Conservation (phyloP, 1,140 invertebrate species). For the Helicoverpa armigera region DNA sequence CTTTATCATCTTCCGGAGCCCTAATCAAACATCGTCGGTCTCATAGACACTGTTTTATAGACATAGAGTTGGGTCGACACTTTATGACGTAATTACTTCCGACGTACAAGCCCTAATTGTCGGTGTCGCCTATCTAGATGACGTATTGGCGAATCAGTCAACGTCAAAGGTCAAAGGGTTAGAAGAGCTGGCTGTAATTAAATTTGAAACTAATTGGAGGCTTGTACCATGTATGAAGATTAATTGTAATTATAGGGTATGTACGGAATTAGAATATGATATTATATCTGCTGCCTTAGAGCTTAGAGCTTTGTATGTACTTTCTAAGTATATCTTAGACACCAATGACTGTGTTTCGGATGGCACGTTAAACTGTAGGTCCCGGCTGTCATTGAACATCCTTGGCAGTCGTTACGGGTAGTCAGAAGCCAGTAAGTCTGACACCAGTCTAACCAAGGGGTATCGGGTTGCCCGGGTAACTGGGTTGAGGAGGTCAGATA, state of each 20-base stretch:
- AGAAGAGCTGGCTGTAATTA: conserved; percentile 46
- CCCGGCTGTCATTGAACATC: too few species aligned
- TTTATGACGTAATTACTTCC: conserved; percentile 65
- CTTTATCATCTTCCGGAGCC: conserved; percentile 57
- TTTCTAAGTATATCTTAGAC: too few species aligned
- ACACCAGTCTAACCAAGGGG: too few species aligned
- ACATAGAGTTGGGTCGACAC: conserved; percentile 51
- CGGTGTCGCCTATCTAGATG: conserved; percentile 53
- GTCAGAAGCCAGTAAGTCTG: too few species aligned
- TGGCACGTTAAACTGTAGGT: too few species aligned
- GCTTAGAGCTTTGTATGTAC: too few species aligned
- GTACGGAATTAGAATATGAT: not conserved
- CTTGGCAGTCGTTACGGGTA: too few species aligned
- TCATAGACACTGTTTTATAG: conserved; percentile 47
- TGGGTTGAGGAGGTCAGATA: too few species aligned
- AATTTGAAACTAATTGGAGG: conserved; percentile 48
- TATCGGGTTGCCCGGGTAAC: too few species aligned
- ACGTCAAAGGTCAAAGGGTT: conserved; percentile 51
- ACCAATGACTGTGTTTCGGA: too few species aligned
- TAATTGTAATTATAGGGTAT: conserved; percentile 37
- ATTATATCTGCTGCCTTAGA: conserved; percentile 1
- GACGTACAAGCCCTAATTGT: conserved; percentile 48
- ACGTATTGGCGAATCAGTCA: conserved; percentile 67
- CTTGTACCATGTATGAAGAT: conserved; percentile 23
- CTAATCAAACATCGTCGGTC: conserved; percentile 66